Evolutionary conservation across 37 sponge, comb jelly and placozoan species (phyloP).

Genomic region (Theonella swinhoei): DNA sequence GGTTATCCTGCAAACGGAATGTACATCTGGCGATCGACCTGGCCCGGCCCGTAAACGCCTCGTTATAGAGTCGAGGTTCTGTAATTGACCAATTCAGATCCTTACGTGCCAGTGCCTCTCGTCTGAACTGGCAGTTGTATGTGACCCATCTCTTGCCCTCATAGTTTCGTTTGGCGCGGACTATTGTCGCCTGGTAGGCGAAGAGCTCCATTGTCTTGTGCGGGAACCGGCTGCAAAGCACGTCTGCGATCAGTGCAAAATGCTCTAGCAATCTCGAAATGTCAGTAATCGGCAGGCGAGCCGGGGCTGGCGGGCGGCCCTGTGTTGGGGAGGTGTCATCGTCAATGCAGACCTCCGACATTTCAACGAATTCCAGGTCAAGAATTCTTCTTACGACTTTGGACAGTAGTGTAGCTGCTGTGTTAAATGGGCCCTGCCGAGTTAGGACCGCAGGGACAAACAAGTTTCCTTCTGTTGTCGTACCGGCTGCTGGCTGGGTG

Average conservation of each 20-base stretch:
- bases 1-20: not conserved
- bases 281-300: not conserved
- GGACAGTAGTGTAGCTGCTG: not conserved
- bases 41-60: slow-evolving; percentile 29
- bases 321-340: not conserved
- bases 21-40: slow-evolving; percentile 4
- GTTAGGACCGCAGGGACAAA: not conserved
- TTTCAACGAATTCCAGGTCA: not conserved
- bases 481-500: no score
- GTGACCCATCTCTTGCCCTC: not conserved
- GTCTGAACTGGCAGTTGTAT: slow-evolving; percentile 9
- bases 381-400: not conserved
- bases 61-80: slow-evolving; percentile 14
- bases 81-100: slow-evolving; percentile 20
- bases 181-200: slow-evolving; percentile 18
- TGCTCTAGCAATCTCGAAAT: not conserved
- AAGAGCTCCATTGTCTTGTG: slow-evolving; percentile 17
- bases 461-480: not conserved
- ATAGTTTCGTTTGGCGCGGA: not conserved
- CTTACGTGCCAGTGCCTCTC: slow-evolving; percentile 9
- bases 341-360: not conserved
- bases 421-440: not conserved
- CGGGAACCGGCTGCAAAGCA: slow-evolving; percentile 1
- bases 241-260: not conserved
- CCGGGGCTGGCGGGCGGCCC: slow-evolving; percentile 10